Base-by-base conservation (phyloP, 2,888 invertebrate species). In the Acanthosepion pharaonis region DNA sequence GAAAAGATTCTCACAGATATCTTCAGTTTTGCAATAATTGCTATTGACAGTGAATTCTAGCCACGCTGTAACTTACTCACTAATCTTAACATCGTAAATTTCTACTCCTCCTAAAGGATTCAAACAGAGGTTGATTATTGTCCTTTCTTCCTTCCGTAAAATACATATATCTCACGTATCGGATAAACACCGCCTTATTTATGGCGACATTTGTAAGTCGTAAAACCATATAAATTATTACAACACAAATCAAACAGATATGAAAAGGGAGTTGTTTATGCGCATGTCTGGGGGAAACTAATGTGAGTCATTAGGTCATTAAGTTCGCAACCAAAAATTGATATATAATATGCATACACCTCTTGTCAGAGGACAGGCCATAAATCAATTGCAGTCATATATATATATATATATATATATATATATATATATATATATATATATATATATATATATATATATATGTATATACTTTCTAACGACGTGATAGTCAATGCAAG, bases 221-320 rank as follows among this genome's bases (percentile, higher is more conserved):
- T 78, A 33, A 78, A 78, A 78, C 11, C 33, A 78, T 78, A 78
- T 78, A 78, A 78, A 78, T 78, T 78, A 78, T 78, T 33, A 78
- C 78, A 33, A 78, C n/a, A 33, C 78, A 78, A 78, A 78, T 78
- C 78, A 78, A 78, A 78, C 78, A 78, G 78, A 78, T 78, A 78
- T 78, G 78, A 78, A 78, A 78, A 78, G n/a, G 4, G 78, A 78
- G n/a, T 78, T 78, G 78, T 78, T 78, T 78, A 78, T 78, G 78
- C 33, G 18, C 15, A 78, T 11, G n/a, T n/a, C 78, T 33, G 78
- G 78, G n/a, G n/a, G 78, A 78, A 33, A 78, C 78, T 78, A 78
- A 78, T 78, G 78, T 78, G 78, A 78, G 18, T 33, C 78, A 78
- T n/a, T n/a, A 78, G 78, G 78, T 78, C 78, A 78, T 78, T 33